Conservation (phyloP, 2,113 vertebrate species). For the Mionectes macconnelli region DNA sequence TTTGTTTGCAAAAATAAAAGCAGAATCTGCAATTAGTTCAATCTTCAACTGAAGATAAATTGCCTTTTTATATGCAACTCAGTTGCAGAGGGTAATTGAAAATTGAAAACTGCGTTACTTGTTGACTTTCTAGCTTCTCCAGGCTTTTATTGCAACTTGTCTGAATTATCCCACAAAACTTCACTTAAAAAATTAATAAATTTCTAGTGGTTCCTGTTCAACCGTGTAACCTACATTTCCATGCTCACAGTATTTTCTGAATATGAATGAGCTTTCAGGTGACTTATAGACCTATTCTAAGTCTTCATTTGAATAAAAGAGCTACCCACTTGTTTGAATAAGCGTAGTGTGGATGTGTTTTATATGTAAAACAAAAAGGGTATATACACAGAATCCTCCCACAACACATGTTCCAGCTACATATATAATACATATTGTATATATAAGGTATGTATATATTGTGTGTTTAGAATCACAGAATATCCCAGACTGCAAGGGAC, state of each 20-base stretch:
- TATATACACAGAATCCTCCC: accelerated
- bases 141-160: neutral
- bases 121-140: neutral
- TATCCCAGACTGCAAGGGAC: accelerated
- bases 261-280: neutral
- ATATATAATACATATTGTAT: accelerated
- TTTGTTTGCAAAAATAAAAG: neutral
- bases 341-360: neutral
- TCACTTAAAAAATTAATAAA: neutral
- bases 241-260: neutral
- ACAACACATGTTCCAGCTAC: neutral
- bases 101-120: neutral
- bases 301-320: neutral
- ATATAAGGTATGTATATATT: neutral
- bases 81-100: neutral
- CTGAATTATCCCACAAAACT: neutral
- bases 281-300: neutral
- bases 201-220: neutral
- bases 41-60: neutral
- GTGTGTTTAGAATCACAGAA: neutral
- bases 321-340: neutral
- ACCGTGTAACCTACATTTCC: neutral
- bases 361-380: neutral
- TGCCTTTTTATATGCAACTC: neutral
- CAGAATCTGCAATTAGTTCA: neutral